Percentiles rank a stretch among this genome's conserved stretches.
phyloP scores from a whole-genome alignment of 2,113 vertebrate species.

The Peromyscus leucopus region DNA sequence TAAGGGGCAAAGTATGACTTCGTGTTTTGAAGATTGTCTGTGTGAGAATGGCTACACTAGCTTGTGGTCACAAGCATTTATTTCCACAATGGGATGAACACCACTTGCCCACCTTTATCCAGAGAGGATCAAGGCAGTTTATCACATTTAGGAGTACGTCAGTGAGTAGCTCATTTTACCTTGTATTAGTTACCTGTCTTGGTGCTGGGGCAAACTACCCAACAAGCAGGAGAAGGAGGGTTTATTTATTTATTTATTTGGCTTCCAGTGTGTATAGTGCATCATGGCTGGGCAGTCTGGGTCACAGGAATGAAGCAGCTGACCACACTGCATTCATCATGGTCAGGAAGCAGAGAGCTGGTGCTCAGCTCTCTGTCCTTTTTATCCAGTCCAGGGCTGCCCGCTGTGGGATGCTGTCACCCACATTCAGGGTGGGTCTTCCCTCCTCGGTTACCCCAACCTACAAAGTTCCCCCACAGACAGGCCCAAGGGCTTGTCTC shows the following conservation, averaged over 20 bases:
- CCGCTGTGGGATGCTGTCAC: not conserved
- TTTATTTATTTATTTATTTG: no score
- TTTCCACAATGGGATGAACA: not conserved
- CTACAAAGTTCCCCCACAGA: not conserved
- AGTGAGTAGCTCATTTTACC: not conserved
- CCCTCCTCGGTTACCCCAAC: not conserved
- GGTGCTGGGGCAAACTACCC: not conserved
- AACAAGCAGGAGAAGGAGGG: not conserved
- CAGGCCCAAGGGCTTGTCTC: not conserved
- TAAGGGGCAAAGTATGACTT: rapidly evolving
- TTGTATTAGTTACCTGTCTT: not conserved
- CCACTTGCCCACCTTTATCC: not conserved
- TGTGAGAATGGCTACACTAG: not conserved
- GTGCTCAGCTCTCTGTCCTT: not conserved
- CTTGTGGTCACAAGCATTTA: not conserved
- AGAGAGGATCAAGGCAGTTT: not conserved
- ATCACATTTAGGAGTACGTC: not conserved
- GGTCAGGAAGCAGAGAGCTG: not conserved
- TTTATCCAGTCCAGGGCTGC: not conserved
- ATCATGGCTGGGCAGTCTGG: not conserved
- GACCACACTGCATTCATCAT: no score
- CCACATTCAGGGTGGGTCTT: no score
- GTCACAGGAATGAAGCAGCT: not conserved
- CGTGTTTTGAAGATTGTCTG: no score
- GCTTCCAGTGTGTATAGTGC: not conserved